Percentiles rank a stretch among this genome's conserved stretches.
These are phyloP conservation scores for Pissodes strobi DNA, from an alignment of 1,140 invertebrate species.

Conservation along the genomic window DNA sequence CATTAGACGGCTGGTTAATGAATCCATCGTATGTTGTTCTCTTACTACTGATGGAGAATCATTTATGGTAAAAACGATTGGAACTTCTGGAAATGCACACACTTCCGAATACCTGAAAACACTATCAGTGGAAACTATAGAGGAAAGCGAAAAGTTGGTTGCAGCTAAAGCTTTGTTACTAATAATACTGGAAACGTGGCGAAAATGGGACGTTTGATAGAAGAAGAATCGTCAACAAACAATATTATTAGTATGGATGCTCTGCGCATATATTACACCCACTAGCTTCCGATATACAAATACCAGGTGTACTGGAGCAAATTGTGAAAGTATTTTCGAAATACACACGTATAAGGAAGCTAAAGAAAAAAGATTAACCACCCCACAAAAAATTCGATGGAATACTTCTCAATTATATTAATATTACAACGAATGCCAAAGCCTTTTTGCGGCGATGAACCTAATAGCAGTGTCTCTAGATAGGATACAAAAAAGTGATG, in stretches of 20 bases:
- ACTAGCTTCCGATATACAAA: not conserved
- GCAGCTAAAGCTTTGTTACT: conserved; percentile 54
- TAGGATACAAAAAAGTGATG: not conserved
- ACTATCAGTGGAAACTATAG: too few relatives aligned
- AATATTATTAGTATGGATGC: not conserved
- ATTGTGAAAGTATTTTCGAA: not conserved
- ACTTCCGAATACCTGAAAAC: too few relatives aligned
- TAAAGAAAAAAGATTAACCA: not conserved
- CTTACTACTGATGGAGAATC: too few relatives aligned
- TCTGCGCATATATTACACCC: not conserved
- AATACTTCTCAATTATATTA: not conserved
- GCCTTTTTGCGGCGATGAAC: too few relatives aligned
- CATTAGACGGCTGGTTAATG: too few relatives aligned
- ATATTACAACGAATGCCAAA: too few relatives aligned
- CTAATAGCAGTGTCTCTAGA: too few relatives aligned
- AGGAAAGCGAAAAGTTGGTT: too few relatives aligned
- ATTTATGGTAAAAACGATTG: too few relatives aligned
- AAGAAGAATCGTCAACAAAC: not conserved
- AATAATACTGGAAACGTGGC: conserved; percentile 41
- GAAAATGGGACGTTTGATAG: not conserved
- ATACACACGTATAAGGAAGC: not conserved
- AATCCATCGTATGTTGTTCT: too few relatives aligned
- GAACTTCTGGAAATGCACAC: too few relatives aligned
- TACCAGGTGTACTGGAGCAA: not conserved
- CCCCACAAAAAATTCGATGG: not conserved